phyloP scores from a whole-genome alignment of 2,888 invertebrate genomes.

The Catocala sponsa region DNA sequence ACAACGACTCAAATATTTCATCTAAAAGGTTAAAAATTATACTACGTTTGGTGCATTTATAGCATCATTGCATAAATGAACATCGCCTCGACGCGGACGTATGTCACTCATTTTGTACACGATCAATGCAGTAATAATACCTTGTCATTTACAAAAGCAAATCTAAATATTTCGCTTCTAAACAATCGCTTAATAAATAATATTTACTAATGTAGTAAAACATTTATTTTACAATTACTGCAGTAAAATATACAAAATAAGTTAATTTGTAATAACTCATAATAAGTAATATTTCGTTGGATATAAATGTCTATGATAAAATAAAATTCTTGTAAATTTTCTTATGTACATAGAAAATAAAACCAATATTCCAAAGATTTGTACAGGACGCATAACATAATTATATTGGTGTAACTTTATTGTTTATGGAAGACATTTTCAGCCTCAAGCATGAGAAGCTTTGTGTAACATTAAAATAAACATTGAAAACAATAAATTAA shows the following conservation, averaged over 20 bases:
- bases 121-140: constrained; percentile 27
- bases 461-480: constrained; percentile 50
- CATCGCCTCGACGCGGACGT: constrained; percentile 23
- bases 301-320: constrained; percentile 28
- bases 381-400: constrained; percentile 49
- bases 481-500: constrained; percentile 41
- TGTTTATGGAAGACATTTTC: constrained; percentile 75
- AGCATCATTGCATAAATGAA: constrained; percentile 41
- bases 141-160: constrained; percentile 34
- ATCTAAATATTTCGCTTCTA: constrained; percentile 40
- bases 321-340: constrained; percentile 44
- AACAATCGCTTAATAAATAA: constrained; percentile 18
- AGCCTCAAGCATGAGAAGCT: constrained; percentile 54
- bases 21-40: constrained; percentile 75
- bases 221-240: constrained; percentile 27
- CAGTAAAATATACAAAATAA: constrained; percentile 47
- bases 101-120: constrained; percentile 36
- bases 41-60: constrained; percentile 63
- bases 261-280: constrained; percentile 20
- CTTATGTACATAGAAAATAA: constrained; percentile 51
- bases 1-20: constrained; percentile 77
- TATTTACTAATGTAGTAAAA: constrained; percentile 26
- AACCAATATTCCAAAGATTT: constrained; percentile 78
- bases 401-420: constrained; percentile 51
- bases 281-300: constrained; percentile 21